Percentiles rank a stretch among this genome's conserved stretches.
Conservation (phyloP, 2,888 invertebrate genomes). For the Kryphioiulus occultus region DNA sequence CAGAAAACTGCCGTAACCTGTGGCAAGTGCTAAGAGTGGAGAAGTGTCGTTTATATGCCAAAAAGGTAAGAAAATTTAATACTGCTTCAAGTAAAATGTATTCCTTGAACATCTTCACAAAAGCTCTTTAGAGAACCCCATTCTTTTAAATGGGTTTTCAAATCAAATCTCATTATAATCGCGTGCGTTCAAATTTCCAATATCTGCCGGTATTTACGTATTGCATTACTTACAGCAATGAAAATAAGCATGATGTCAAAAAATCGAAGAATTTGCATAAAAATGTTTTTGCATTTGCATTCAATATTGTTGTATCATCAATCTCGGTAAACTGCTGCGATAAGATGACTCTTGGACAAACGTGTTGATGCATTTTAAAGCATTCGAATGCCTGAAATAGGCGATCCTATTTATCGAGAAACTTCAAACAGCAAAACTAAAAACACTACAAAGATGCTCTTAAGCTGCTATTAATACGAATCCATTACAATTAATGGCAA, state of each 20-base stretch:
- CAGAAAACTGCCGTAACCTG: neutral
- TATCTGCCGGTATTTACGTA: too few species aligned
- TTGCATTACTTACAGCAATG: neutral
- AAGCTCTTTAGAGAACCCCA: too few species aligned
- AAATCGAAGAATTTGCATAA: neutral
- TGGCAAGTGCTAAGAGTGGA: neutral
- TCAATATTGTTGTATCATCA: neutral
- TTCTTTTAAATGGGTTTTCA: too few species aligned
- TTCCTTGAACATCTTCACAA: too few species aligned
- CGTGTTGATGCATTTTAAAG: neutral
- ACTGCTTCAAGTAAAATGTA: too few species aligned
- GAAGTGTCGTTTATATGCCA: too few species aligned
- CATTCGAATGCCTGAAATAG: neutral
- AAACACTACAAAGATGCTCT: neutral
- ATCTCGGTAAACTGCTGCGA: neutral
- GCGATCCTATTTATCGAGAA: neutral
- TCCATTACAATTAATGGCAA: neutral
- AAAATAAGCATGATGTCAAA: neutral
- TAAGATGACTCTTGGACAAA: neutral
- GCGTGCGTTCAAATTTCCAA: too few species aligned
- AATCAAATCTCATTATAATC: too few species aligned
- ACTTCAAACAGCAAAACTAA: neutral
- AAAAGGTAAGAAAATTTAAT: too few species aligned
- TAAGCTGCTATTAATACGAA: neutral
- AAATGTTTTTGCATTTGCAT: neutral